A percentile compares a stretch with the other conserved stretches of the same genome.
Evolutionary conservation across 1,140 invertebrate species (phyloP).

Genomic region (Pomacea maculata): DNA sequence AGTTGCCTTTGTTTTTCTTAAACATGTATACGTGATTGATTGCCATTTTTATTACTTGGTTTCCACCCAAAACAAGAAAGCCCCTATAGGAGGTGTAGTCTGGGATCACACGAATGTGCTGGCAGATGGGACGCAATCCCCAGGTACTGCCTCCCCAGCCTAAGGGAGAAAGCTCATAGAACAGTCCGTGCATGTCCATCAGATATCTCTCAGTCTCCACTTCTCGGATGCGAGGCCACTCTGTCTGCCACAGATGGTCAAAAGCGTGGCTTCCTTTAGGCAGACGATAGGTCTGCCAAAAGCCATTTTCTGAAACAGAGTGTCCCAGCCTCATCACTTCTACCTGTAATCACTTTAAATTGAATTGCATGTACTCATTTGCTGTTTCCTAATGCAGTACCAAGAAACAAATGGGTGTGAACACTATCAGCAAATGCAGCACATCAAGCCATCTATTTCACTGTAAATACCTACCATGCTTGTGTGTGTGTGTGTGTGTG

Average conservation of each 20-base stretch:
- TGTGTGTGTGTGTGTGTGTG: too few species aligned
- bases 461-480: too few species aligned
- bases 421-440: background rate
- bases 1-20: too few species aligned
- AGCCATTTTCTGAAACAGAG: conserved; percentile 18
- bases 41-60: conserved; percentile 23
- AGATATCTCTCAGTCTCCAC: conserved; percentile 40
- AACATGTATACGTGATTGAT: too few species aligned
- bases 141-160: conserved; percentile 36
- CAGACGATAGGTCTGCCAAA: conserved; percentile 40
- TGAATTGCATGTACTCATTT: background rate
- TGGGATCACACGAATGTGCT: conserved; percentile 36
- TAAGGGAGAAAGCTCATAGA: conserved; percentile 39
- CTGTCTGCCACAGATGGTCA: conserved; percentile 43
- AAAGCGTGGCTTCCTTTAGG: conserved; percentile 40
- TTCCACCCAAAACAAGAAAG: conserved; percentile 34
- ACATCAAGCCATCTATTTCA: too few species aligned
- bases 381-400: background rate
- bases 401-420: background rate
- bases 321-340: background rate
- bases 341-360: background rate
- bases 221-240: conserved; percentile 39
- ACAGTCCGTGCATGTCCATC: conserved; percentile 42
- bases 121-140: conserved; percentile 33
- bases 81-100: conserved; percentile 39